Conservation (phyloP, 2,888 invertebrate genomes). For the Andrena hattorfiana region DNA sequence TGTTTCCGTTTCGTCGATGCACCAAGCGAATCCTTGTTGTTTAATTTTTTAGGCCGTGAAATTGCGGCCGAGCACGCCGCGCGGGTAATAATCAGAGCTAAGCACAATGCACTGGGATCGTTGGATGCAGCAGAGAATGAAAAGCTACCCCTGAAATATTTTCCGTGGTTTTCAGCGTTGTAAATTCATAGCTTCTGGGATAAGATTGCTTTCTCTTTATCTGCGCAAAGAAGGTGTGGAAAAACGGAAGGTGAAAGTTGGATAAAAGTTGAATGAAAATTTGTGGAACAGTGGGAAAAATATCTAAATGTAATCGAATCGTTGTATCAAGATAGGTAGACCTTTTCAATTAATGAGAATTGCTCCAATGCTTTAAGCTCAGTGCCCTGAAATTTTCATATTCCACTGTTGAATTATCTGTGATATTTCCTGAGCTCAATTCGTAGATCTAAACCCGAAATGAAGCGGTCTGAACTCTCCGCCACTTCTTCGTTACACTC, state of each 20-base stretch:
- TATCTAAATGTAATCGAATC: too few relatives aligned
- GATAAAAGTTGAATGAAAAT: too few relatives aligned
- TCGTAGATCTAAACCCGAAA: not conserved
- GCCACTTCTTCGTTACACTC: not conserved
- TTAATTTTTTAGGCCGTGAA: conserved; percentile 40
- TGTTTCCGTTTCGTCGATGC: conserved; percentile 25
- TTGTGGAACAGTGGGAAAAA: too few relatives aligned
- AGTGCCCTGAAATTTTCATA: too few relatives aligned
- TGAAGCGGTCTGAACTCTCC: not conserved
- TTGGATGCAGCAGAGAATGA: not conserved
- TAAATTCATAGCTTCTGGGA: not conserved
- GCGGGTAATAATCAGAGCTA: conserved; percentile 5
- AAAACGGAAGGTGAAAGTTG: too few relatives aligned
- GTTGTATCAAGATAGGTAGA: too few relatives aligned
- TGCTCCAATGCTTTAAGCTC: too few relatives aligned
- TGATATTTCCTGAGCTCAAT: too few relatives aligned
- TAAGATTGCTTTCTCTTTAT: too few relatives aligned
- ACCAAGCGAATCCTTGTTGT: conserved; percentile 13
- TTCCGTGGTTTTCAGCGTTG: not conserved
- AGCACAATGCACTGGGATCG: not conserved
- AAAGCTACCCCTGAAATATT: not conserved
- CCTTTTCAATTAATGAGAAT: too few relatives aligned
- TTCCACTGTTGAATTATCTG: too few relatives aligned
- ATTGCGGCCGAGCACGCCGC: conserved; percentile 1
- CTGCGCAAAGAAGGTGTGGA: too few relatives aligned